phyloP scores from a whole-genome alignment of 2,113 vertebrate species.

The Campylomormyrus tamandua region DNA sequence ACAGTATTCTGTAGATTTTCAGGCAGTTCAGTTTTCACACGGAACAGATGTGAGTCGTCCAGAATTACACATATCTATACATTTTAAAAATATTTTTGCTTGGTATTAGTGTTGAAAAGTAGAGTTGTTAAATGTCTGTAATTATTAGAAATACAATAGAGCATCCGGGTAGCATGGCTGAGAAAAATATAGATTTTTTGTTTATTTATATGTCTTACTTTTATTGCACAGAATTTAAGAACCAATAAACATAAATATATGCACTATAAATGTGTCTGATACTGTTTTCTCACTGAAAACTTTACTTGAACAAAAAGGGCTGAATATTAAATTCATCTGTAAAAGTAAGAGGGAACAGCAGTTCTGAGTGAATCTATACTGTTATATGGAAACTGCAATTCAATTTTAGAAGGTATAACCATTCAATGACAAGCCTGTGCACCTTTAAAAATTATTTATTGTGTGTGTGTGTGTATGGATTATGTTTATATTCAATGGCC shows the following conservation, averaged over 20 bases:
- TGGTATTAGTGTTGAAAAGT: not conserved
- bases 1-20: not conserved
- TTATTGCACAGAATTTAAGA: not conserved
- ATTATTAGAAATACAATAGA: not conserved
- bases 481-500: too few relatives aligned
- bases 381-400: not conserved
- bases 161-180: not conserved
- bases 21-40: not conserved
- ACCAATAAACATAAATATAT: slow-evolving; percentile 4
- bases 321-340: not conserved
- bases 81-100: not conserved
- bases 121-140: not conserved
- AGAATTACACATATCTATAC: not conserved
- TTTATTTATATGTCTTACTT: not conserved
- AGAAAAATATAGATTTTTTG: not conserved
- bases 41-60: not conserved
- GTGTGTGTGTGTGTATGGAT: not conserved
- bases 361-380: not conserved
- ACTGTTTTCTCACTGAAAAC: not conserved
- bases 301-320: not conserved
- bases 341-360: not conserved
- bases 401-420: not conserved
- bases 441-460: not conserved
- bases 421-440: not conserved
- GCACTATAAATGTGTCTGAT: not conserved